Conservation (phyloP, 2,797 vertebrate genomes). For the Halcyon smyrnensis region DNA sequence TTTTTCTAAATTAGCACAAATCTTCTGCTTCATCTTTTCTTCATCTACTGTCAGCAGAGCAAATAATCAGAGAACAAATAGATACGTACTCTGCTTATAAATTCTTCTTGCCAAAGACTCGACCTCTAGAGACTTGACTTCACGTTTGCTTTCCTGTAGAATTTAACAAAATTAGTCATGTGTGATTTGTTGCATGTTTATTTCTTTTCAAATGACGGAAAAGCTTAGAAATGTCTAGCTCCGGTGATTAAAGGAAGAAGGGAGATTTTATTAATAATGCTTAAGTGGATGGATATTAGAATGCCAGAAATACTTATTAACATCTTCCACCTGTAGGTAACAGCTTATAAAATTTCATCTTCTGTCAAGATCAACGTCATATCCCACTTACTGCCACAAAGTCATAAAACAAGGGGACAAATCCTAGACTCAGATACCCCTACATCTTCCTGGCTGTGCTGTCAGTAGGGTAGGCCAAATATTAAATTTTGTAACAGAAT, state of each 20-base stretch:
- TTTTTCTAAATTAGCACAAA: conserved; percentile 72
- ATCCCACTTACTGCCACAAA: not conserved
- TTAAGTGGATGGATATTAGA: conserved; percentile 27
- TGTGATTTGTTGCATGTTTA: conserved; percentile 29
- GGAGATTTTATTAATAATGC: conserved; percentile 27
- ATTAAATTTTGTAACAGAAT: not conserved
- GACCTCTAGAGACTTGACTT: conserved; percentile 60
- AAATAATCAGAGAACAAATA: conserved; percentile 74
- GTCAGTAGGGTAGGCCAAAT: not conserved
- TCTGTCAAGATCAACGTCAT: conserved; percentile 5
- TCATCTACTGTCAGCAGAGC: conserved; percentile 40
- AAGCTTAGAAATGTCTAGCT: conserved; percentile 56
- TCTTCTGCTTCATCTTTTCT: conserved; percentile 61
- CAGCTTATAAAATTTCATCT: not conserved
- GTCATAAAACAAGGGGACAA: not conserved
- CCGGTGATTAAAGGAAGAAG: conserved; percentile 30
- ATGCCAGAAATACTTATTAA: conserved; percentile 23
- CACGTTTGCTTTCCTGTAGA: conserved; percentile 66
- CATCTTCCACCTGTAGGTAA: not conserved
- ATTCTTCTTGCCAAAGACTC: conserved; percentile 63
- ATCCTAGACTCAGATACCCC: not conserved
- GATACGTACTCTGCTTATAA: conserved; percentile 18
- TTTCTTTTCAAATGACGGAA: conserved; percentile 37
- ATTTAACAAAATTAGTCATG: conserved; percentile 73
- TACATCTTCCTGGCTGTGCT: not conserved